These are phyloP conservation scores for Falco rusticolus DNA, from an alignment of 2,797 vertebrate genomes.

Conservation along the genomic window DNA sequence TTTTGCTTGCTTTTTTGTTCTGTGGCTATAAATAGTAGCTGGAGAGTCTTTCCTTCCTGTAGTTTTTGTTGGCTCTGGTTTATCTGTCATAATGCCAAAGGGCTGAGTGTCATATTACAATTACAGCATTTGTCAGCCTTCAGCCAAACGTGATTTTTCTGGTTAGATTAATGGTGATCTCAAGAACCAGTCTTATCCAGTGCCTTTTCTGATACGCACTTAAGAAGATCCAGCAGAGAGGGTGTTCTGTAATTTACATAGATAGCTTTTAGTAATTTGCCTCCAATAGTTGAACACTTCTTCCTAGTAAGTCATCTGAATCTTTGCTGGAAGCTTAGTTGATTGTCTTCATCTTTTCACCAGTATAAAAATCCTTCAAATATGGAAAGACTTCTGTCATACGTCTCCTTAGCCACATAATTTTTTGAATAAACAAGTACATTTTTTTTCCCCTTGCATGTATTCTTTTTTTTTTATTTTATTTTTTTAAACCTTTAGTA, in stretches of 20 bases:
- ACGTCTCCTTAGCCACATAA: not conserved
- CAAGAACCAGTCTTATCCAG: not conserved
- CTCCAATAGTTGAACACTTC: not conserved
- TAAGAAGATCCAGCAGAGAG: not conserved
- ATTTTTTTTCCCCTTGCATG: accelerated
- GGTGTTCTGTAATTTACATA: accelerated
- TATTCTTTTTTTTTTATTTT: not conserved
- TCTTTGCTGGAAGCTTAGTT: not conserved
- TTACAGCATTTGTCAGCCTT: not conserved
- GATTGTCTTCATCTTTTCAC: not conserved
- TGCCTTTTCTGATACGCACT: not conserved
- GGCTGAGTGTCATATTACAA: not conserved
- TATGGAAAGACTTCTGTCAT: not conserved
- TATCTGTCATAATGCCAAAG: not conserved
- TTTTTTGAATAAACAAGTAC: not conserved
- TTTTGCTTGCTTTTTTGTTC: not conserved
- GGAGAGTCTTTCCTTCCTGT: not conserved
- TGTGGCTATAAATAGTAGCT: not conserved
- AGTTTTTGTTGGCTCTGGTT: not conserved
- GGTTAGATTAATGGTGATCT: not conserved
- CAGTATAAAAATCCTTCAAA: not conserved
- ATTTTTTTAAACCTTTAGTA: not conserved
- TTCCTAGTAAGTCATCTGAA: not conserved
- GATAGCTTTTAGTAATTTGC: not conserved
- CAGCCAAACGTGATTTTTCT: not conserved